Evolutionary conservation across 1,140 invertebrate species (phyloP).

Genomic region (Nomia melanderi): DNA sequence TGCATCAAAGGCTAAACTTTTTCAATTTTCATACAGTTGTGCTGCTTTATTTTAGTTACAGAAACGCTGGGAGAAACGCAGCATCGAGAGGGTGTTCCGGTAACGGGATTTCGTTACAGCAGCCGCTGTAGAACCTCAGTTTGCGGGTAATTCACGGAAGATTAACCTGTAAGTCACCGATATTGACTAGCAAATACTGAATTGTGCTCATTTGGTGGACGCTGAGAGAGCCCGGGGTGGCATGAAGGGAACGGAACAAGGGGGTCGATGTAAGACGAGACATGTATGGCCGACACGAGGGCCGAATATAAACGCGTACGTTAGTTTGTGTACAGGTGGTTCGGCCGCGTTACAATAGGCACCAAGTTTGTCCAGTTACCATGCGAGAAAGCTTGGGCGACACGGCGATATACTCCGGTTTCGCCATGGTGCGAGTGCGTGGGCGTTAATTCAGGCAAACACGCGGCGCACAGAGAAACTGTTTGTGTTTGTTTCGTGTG

Average conservation of each 20-base stretch:
- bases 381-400: slow-evolving; percentile 35
- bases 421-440: slow-evolving; percentile 39
- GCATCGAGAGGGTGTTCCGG: too few species aligned
- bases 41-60: too few species aligned
- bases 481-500: slow-evolving; percentile 51
- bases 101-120: too few species aligned
- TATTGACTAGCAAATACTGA: slow-evolving; percentile 25
- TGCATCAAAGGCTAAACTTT: too few species aligned
- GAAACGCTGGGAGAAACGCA: too few species aligned
- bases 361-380: slow-evolving; percentile 47
- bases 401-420: slow-evolving; percentile 32
- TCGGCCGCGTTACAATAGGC: slow-evolving; percentile 27
- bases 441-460: slow-evolving; percentile 59
- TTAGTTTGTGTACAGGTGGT: neutral
- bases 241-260: neutral
- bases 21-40: too few species aligned
- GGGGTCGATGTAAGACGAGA: neutral
- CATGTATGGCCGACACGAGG: slow-evolving; percentile 9
- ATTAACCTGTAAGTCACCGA: slow-evolving; percentile 21
- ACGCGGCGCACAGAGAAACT: slow-evolving; percentile 44
- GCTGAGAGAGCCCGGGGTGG: too few species aligned
- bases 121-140: neutral
- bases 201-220: slow-evolving; percentile 23
- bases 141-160: neutral
- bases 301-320: slow-evolving; percentile 33